phyloP scores from a whole-genome alignment of 2,113 vertebrate genomes.

The Turnix velox region DNA sequence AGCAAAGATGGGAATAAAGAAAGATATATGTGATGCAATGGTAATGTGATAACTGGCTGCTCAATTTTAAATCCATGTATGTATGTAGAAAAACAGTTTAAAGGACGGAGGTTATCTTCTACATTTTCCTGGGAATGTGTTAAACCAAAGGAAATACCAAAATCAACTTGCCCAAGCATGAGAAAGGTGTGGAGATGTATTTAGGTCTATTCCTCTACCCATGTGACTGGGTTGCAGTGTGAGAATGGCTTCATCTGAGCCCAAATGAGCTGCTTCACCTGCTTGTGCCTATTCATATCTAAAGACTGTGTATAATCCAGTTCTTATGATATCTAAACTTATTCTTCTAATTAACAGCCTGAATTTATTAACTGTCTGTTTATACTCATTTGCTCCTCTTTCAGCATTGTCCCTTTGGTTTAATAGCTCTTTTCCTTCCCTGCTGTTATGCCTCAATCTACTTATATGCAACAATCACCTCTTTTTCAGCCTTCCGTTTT shows the following conservation, averaged over 20 bases:
- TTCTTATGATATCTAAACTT: neutral
- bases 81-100: neutral
- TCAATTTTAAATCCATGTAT: neutral
- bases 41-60: neutral
- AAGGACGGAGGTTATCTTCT: neutral
- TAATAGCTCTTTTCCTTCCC: slow-evolving; percentile 23
- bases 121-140: neutral
- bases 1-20: neutral
- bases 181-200: neutral
- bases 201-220: neutral
- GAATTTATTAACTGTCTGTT: slow-evolving; percentile 7
- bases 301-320: neutral
- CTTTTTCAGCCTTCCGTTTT: slow-evolving; percentile 20
- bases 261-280: neutral
- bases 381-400: slow-evolving; percentile 8
- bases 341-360: slow-evolving; percentile 3
- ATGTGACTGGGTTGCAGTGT: neutral
- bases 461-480: neutral
- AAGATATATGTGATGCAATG: fast-evolving
- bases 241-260: neutral
- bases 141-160: neutral
- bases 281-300: neutral
- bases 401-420: neutral
- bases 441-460: neutral
- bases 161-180: neutral